Percentiles rank a stretch among this genome's conserved stretches.
phyloP scores from a whole-genome alignment of 2,888 invertebrate species.

The Campoletis raptor region DNA sequence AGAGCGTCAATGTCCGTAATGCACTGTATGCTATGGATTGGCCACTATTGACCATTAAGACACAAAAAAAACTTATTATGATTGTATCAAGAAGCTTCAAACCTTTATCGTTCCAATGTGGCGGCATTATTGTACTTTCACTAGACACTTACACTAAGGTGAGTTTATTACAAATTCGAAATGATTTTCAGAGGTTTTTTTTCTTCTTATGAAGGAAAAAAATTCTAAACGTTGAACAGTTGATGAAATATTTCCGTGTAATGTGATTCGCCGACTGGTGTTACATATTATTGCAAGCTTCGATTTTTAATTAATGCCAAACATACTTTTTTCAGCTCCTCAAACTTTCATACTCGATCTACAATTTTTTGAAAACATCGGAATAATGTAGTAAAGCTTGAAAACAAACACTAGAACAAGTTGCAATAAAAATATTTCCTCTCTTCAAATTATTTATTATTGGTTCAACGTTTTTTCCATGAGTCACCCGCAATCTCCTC shows the following conservation, averaged over 20 bases:
- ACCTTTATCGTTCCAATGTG: conserved; percentile 54
- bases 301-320: neutral
- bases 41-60: conserved; percentile 20
- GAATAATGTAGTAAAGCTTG: neutral
- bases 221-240: no score
- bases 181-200: neutral
- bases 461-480: neutral
- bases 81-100: conserved; percentile 31
- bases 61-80: conserved; percentile 39
- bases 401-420: neutral
- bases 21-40: conserved; percentile 56
- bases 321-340: conserved; percentile 68
- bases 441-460: neutral
- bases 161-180: neutral
- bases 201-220: neutral
- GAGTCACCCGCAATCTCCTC: no score
- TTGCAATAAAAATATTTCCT: neutral
- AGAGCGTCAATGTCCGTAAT: conserved; percentile 42
- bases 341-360: conserved; percentile 72
- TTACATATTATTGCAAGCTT: no score
- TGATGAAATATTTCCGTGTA: no score
- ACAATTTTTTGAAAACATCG: conserved; percentile 69
- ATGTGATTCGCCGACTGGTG: neutral
- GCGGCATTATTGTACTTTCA: conserved; percentile 45
- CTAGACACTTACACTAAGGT: conserved; percentile 50